Evolutionary conservation across 2,113 vertebrate species (phyloP).

Genomic region (Neofelis nebulosa): DNA sequence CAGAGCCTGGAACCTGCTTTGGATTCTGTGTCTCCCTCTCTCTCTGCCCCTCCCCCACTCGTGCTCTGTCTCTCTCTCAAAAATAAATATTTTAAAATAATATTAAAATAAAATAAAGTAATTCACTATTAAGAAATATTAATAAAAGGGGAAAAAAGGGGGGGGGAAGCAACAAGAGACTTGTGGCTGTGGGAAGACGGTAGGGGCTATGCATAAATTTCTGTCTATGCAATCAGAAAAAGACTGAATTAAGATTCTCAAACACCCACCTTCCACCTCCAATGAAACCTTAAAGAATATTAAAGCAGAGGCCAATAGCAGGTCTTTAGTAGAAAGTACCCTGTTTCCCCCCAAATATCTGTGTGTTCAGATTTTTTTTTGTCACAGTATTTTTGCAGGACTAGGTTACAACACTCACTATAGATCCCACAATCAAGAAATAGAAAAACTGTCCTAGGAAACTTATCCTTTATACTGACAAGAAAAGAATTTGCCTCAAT

Average conservation of each 20-base stretch:
- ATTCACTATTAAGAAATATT: not conserved
- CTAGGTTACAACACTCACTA: not conserved
- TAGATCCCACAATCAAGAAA: not conserved
- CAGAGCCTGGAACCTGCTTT: too few relatives aligned
- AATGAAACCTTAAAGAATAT: not conserved
- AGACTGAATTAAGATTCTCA: not conserved
- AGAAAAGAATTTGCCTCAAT: conserved; percentile 40
- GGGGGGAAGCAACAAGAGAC: not conserved
- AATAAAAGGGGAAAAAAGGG: not conserved
- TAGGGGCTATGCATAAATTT: not conserved
- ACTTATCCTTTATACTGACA: conserved; percentile 40
- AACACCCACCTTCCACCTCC: not conserved
- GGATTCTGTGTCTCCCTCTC: too few relatives aligned
- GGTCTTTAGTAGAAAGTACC: not conserved
- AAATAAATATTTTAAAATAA: too few relatives aligned
- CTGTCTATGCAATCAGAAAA: not conserved
- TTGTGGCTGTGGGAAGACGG: not conserved
- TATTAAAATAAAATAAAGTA: not conserved
- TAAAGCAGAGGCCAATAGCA: not conserved
- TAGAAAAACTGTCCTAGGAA: conserved; percentile 13
- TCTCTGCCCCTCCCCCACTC: too few relatives aligned
- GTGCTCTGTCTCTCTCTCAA: too few relatives aligned
- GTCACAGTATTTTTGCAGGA: not conserved
- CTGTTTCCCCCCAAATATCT: not conserved
- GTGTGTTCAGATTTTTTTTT: not conserved